Conservation (phyloP, 2,888 invertebrate genomes). For the Cecidostiba fungosa region DNA sequence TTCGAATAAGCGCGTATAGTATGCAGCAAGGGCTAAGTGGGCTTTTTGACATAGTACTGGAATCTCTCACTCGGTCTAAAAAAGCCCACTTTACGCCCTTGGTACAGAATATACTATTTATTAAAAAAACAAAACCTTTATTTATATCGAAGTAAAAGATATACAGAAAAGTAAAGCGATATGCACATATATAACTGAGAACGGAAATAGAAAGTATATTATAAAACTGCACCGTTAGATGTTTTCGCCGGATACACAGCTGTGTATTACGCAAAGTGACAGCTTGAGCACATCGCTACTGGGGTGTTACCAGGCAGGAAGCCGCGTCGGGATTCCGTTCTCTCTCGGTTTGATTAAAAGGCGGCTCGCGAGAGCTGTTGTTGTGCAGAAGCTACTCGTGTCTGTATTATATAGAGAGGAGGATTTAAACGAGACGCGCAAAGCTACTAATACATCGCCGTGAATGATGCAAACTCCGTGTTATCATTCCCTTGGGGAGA, state of each 20-base stretch:
- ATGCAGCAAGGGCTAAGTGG: too few species aligned
- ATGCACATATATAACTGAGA: neutral
- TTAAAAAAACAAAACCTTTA: too few species aligned
- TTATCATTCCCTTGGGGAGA: neutral
- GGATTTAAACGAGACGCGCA: constrained; percentile 25
- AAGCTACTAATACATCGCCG: constrained; percentile 34
- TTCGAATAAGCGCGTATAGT: too few species aligned
- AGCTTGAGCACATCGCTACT: constrained; percentile 66
- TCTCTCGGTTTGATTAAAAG: constrained; percentile 71
- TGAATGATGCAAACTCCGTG: neutral
- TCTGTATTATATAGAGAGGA: neutral
- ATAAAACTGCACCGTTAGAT: constrained; percentile 22
- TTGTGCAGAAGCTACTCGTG: neutral
- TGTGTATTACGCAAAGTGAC: constrained; percentile 67
- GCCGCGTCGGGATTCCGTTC: constrained; percentile 75
- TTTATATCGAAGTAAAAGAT: too few species aligned
- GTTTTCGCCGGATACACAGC: constrained; percentile 39
- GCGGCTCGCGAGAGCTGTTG: neutral
- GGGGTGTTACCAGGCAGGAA: constrained; percentile 79
- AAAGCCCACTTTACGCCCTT: too few species aligned
- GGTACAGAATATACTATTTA: too few species aligned
- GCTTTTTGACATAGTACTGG: too few species aligned
- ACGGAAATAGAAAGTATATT: neutral
- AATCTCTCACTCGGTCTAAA: too few species aligned
- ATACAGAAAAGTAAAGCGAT: neutral